Evolutionary conservation across 2,113 vertebrate species (phyloP).

Genomic region (Pimephales promelas): DNA sequence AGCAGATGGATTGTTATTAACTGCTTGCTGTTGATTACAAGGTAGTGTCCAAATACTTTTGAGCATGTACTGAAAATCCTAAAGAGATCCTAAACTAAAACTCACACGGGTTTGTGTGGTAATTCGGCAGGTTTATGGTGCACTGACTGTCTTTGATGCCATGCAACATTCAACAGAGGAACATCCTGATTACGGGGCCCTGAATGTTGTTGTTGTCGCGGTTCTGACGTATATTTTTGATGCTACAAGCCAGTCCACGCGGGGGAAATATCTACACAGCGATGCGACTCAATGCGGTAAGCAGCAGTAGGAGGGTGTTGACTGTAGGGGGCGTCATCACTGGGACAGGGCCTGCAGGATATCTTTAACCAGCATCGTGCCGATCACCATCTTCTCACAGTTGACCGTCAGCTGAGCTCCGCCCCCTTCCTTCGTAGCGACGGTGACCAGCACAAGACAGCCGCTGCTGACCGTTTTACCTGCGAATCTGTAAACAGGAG

Average conservation of each 20-base stretch:
- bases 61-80: background rate
- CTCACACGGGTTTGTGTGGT: background rate
- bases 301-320: background rate
- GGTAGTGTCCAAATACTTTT: background rate
- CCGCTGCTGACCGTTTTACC: slow-evolving; percentile 88
- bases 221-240: slow-evolving; percentile 17
- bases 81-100: background rate
- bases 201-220: background rate
- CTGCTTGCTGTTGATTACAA: background rate
- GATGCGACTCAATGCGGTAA: background rate
- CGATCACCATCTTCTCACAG: slow-evolving; percentile 98
- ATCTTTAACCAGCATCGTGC: slow-evolving; percentile 96
- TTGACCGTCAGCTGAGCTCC: slow-evolving; percentile 87
- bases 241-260: slow-evolving; percentile 33
- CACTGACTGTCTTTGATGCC: background rate
- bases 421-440: slow-evolving; percentile 76
- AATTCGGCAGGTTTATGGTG: background rate
- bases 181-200: background rate
- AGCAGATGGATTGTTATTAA: background rate
- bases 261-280: slow-evolving; percentile 42
- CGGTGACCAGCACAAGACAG: slow-evolving; percentile 89
- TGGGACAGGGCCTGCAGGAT: slow-evolving; percentile 86
- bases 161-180: slow-evolving; percentile 31
- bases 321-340: slow-evolving; percentile 66
- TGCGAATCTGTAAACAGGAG: slow-evolving; percentile 82